Conservation (phyloP, 2,113 vertebrate genomes). For the Calyptomena viridis region DNA sequence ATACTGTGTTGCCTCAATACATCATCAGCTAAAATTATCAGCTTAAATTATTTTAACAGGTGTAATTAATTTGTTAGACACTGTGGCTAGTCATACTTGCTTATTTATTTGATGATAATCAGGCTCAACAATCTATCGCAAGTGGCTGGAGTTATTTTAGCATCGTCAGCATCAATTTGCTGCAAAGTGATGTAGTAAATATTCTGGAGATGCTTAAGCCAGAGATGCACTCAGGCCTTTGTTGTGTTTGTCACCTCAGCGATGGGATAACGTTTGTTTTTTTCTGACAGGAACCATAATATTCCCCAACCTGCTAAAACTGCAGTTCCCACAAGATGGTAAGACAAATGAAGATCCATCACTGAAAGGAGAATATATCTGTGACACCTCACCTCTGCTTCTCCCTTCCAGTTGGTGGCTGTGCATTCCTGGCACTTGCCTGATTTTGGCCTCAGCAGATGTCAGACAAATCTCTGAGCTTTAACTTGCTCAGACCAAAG, state of each 20-base stretch:
- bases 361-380: not conserved
- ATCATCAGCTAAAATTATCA: not conserved
- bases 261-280: not conserved
- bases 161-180: not conserved
- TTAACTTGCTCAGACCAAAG: not conserved
- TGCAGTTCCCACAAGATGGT: not conserved
- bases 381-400: not conserved
- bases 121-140: not conserved
- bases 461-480: not conserved
- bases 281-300: not conserved
- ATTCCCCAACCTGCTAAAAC: not conserved
- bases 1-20: not conserved
- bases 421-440: rapidly evolving
- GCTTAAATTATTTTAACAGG: not conserved
- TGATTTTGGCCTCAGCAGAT: not conserved
- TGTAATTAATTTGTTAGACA: not conserved
- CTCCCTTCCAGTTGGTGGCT: not conserved
- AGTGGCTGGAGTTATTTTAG: not conserved
- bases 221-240: not conserved
- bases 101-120: not conserved
- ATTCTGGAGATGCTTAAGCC: not conserved
- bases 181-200: not conserved
- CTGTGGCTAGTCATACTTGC: not conserved
- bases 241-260: not conserved
- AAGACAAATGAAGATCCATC: not conserved